Evolutionary conservation across 2,888 invertebrate species (phyloP).

Genomic region (Philhelius pedissequus): DNA sequence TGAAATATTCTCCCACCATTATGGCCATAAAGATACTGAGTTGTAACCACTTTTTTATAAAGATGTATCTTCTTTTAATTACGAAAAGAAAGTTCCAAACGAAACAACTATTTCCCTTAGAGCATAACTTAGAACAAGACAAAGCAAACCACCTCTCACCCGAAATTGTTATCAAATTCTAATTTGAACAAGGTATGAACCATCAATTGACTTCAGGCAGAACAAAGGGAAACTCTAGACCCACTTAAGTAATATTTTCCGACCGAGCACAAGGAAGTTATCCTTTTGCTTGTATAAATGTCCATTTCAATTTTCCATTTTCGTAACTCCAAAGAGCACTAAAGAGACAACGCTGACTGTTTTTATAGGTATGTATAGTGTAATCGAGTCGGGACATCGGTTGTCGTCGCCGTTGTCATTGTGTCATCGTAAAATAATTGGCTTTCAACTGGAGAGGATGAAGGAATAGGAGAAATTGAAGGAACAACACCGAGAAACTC

Average conservation of each 20-base stretch:
- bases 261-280: neutral
- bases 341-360: neutral
- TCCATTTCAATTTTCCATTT: conserved; percentile 58
- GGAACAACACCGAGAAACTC: neutral
- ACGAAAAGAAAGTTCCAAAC: conserved; percentile 41
- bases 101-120: conserved; percentile 22
- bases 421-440: conserved; percentile 42
- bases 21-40: neutral
- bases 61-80: conserved; percentile 59
- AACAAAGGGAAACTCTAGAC: neutral
- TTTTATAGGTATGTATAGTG: neutral
- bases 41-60: neutral
- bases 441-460: conserved; percentile 36
- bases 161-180: neutral
- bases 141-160: neutral
- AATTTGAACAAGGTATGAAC: neutral
- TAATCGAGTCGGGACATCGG: too few species aligned
- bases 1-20: neutral
- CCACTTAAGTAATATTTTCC: neutral
- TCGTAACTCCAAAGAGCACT: too few species aligned
- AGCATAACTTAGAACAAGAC: neutral
- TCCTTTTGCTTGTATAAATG: conserved; percentile 25
- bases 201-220: conserved; percentile 7
- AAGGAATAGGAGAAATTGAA: neutral
- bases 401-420: neutral